A percentile compares a stretch with the other conserved stretches of the same genome.
Evolutionary conservation across 1,140 invertebrate genomes (phyloP).

Genomic region (Conus betulinus): DNA sequence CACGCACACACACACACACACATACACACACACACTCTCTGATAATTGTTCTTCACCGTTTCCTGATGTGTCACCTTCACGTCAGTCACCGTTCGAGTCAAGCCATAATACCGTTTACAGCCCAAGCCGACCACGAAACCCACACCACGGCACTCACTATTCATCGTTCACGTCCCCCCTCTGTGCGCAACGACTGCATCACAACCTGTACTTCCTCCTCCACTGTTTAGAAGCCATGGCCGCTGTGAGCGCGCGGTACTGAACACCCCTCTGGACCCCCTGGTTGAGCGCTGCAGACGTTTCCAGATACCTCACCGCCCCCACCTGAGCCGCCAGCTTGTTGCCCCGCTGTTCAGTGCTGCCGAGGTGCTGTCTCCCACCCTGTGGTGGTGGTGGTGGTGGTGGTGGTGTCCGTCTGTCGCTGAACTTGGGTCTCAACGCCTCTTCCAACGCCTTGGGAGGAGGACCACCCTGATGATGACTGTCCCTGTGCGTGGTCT

Average conservation of each 20-base stretch:
- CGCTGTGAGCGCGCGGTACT: slow-evolving; percentile 55
- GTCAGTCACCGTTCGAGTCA: neutral
- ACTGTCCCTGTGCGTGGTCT: too few species aligned
- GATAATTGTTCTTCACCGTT: neutral
- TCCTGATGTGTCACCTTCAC: neutral
- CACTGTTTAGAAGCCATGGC: neutral
- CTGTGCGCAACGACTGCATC: neutral
- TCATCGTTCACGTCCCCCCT: neutral
- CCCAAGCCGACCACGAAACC: neutral
- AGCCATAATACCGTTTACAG: neutral
- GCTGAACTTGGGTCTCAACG: neutral
- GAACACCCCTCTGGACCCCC: slow-evolving; percentile 58
- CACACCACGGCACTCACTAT: neutral
- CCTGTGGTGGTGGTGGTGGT: neutral
- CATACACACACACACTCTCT: neutral
- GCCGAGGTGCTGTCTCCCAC: slow-evolving; percentile 86
- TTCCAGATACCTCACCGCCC: slow-evolving; percentile 59
- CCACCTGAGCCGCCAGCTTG: slow-evolving; percentile 50
- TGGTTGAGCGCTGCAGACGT: slow-evolving; percentile 67
- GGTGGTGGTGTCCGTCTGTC: slow-evolving; percentile 9
- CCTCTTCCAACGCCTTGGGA: too few species aligned
- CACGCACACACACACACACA: neutral
- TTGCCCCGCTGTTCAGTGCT: slow-evolving; percentile 51
- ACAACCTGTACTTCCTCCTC: slow-evolving; percentile 13
- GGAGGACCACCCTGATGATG: too few species aligned